Conservation (phyloP, 1,140 invertebrate species). For the Drosophila virilis region DNA sequence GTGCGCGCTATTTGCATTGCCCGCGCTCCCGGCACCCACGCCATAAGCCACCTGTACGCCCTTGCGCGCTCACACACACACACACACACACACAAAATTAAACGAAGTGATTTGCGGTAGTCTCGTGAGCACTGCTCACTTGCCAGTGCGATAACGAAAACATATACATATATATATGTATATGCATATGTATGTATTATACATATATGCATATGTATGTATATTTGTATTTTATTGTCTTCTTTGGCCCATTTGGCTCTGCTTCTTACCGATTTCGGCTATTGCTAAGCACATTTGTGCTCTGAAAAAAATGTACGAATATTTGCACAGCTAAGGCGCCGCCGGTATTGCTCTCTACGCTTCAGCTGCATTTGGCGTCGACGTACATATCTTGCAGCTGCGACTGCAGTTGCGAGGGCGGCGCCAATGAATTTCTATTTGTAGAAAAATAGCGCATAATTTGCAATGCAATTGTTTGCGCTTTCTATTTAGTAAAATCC, state of each 20-base stretch:
- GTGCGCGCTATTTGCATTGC: conserved; percentile 56
- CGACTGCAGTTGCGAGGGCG: conserved; percentile 24
- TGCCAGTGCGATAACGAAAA: conserved; percentile 47
- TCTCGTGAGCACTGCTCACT: conserved; percentile 44
- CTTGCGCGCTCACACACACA: conserved; percentile 60
- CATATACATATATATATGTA: conserved; percentile 25
- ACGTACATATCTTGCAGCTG: conserved; percentile 11
- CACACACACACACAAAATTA: conserved; percentile 6
- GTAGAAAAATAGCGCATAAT: conserved; percentile 62
- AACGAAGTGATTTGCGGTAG: conserved; percentile 53
- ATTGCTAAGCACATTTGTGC: conserved; percentile 34
- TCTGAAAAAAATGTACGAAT: conserved; percentile 16
- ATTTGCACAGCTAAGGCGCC: conserved; percentile 24
- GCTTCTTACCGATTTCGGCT: conserved; percentile 45
- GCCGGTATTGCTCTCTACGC: conserved; percentile 54
- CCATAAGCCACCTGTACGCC: conserved; percentile 77
- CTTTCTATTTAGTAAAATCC: conserved; percentile 56
- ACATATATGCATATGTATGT: conserved; percentile 21
- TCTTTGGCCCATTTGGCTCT: conserved; percentile 57
- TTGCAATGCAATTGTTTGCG: conserved; percentile 57
- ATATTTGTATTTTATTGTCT: conserved; percentile 35
- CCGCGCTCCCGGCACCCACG: conserved; percentile 61
- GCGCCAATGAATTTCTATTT: conserved; percentile 53
- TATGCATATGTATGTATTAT: neutral
- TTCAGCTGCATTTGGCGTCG: conserved; percentile 67